Conservation (phyloP, 2,888 invertebrate genomes). For the Odontothrips loti region DNA sequence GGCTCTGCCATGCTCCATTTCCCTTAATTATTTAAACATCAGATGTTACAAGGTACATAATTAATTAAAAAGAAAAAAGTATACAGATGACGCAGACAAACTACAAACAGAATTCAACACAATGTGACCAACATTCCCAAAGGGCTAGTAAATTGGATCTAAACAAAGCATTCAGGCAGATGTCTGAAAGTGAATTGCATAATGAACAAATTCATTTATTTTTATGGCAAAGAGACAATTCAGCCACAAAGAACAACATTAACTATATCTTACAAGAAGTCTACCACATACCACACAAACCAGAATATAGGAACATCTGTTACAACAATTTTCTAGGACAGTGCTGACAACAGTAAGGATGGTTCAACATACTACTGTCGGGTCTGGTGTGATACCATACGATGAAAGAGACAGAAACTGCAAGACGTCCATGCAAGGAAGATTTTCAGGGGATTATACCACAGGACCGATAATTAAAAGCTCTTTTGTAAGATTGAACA, state of each 20-base stretch:
- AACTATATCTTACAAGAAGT: background rate
- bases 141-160: background rate
- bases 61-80: background rate
- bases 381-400: too few relatives aligned
- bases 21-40: background rate
- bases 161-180: background rate
- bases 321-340: background rate
- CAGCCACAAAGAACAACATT: background rate
- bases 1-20: background rate
- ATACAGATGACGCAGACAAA: background rate
- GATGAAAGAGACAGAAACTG: too few relatives aligned
- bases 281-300: background rate
- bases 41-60: background rate
- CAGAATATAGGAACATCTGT: background rate
- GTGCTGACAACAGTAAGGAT: too few relatives aligned
- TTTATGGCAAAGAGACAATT: background rate
- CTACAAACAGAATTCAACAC: background rate
- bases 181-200: background rate
- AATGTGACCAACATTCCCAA: background rate
- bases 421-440: too few relatives aligned
- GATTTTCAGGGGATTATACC: too few relatives aligned
- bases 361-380: too few relatives aligned
- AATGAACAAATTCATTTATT: too few relatives aligned
- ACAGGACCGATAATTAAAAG: too few relatives aligned
- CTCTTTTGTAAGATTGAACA: too few relatives aligned